A percentile compares a stretch with the other conserved stretches of the same genome.
Evolutionary conservation across 2,113 vertebrate genomes (phyloP).

Genomic region (Phylloscopus trochiloides): DNA sequence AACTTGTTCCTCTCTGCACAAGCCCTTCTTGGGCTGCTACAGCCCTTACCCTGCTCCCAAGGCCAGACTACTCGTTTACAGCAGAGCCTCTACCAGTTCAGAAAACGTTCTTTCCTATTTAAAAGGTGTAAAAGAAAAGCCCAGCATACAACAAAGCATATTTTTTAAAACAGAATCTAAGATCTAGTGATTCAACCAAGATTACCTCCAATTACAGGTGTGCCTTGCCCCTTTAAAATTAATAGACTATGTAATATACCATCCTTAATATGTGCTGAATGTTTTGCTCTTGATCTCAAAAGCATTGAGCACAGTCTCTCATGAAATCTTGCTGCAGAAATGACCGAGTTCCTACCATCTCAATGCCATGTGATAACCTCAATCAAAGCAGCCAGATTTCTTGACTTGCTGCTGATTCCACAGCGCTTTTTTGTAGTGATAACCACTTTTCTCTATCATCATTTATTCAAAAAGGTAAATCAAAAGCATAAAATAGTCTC

Average conservation of each 20-base stretch:
- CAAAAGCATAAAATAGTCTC: slow-evolving; percentile 44
- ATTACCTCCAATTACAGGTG: not conserved
- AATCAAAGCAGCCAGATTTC: slow-evolving; percentile 27
- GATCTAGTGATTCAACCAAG: not conserved
- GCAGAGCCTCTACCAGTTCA: not conserved
- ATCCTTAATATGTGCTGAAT: not conserved
- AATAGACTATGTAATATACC: not conserved
- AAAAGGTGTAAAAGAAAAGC: not conserved
- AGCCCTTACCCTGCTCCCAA: not conserved
- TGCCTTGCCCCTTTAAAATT: slow-evolving; percentile 18
- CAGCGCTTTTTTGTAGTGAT: not conserved
- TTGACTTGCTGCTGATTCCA: slow-evolving; percentile 42
- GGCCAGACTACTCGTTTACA: not conserved
- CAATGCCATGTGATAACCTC: not conserved
- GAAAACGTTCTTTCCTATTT: not conserved
- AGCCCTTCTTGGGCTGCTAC: not conserved
- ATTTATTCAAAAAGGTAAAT: slow-evolving; percentile 63
- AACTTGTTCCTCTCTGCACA: not conserved
- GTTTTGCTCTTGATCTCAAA: slow-evolving; percentile 11
- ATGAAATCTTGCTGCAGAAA: not conserved
- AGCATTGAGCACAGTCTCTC: not conserved
- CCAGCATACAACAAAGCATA: not conserved
- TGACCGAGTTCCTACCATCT: not conserved
- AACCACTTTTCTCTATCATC: slow-evolving; percentile 45
- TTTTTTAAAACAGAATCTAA: not conserved